Conservation (phyloP, 1,140 invertebrate species). For the Cherax destructor region DNA sequence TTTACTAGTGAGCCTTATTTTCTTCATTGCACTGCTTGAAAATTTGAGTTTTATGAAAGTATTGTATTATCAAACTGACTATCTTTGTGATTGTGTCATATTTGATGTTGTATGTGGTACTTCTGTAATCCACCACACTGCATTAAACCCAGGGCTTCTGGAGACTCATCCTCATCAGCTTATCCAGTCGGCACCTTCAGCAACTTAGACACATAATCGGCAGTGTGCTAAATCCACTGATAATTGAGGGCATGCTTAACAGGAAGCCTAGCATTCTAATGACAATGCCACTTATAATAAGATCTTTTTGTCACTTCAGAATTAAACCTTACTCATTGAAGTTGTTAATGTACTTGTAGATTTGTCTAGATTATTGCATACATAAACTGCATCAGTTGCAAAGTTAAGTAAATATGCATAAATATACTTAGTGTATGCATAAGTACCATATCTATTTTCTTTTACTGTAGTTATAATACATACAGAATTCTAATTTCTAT, state of each 20-base stretch:
- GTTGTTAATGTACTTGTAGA: too few relatives aligned
- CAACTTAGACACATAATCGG: background rate
- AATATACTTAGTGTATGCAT: background rate
- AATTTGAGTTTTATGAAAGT: constrained; percentile 16
- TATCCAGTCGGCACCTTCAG: constrained; percentile 28
- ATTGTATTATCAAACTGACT: background rate
- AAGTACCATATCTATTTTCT: too few relatives aligned
- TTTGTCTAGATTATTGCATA: too few relatives aligned
- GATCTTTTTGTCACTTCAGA: constrained; percentile 35
- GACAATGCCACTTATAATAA: background rate
- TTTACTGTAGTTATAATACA: too few relatives aligned
- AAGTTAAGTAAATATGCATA: too few relatives aligned
- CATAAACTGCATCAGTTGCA: too few relatives aligned
- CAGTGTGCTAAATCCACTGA: background rate
- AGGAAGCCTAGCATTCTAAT: constrained; percentile 1
- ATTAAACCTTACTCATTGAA: background rate
- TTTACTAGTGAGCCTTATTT: constrained; percentile 18
- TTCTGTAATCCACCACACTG: background rate
- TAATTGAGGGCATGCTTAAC: constrained; percentile 35
- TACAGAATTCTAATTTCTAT: too few relatives aligned
- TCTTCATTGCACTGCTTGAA: constrained; percentile 29
- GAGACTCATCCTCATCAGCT: background rate
- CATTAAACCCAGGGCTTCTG: background rate
- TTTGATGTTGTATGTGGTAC: constrained; percentile 1
- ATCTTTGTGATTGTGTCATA: background rate